Conservation (phyloP, 2,888 invertebrate genomes). For the Platycheirus albimanus region DNA sequence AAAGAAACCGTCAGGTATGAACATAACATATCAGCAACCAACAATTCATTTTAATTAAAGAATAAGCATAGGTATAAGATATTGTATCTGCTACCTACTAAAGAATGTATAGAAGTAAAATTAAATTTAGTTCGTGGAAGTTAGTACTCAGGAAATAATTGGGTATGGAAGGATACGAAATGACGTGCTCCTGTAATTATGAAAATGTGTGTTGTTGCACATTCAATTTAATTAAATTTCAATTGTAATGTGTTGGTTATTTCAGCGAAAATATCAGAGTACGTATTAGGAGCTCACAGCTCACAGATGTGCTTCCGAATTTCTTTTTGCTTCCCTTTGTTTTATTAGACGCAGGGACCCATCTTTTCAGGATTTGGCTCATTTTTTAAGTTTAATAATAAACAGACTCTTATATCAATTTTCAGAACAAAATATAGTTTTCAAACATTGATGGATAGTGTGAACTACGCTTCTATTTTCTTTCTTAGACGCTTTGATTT, state of each 20-base stretch:
- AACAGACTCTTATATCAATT: too few relatives aligned
- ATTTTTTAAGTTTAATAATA: too few relatives aligned
- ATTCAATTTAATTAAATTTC: not conserved
- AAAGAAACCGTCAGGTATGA: constrained; percentile 7
- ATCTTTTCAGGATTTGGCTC: too few relatives aligned
- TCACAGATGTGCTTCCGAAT: too few relatives aligned
- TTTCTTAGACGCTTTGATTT: too few relatives aligned
- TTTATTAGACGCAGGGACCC: too few relatives aligned
- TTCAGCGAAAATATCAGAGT: too few relatives aligned
- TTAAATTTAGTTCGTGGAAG: not conserved
- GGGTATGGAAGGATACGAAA: not conserved
- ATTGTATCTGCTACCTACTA: not conserved
- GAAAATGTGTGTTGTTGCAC: constrained; percentile 4
- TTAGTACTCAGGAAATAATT: not conserved
- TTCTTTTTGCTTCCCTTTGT: too few relatives aligned
- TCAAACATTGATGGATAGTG: too few relatives aligned
- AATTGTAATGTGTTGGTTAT: not conserved
- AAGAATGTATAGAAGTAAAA: constrained; percentile 16
- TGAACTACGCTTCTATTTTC: too few relatives aligned
- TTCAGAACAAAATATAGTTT: too few relatives aligned
- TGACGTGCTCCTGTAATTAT: constrained; percentile 10
- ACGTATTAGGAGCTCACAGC: too few relatives aligned
- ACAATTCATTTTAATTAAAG: constrained; percentile 55
- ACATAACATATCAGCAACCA: constrained; percentile 24
- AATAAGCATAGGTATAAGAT: constrained; percentile 22